Evolutionary conservation across 2,888 invertebrate species (phyloP), one percentile per base, ranked within the genome.

Genomic region (Eudemis profundana): DNA sequence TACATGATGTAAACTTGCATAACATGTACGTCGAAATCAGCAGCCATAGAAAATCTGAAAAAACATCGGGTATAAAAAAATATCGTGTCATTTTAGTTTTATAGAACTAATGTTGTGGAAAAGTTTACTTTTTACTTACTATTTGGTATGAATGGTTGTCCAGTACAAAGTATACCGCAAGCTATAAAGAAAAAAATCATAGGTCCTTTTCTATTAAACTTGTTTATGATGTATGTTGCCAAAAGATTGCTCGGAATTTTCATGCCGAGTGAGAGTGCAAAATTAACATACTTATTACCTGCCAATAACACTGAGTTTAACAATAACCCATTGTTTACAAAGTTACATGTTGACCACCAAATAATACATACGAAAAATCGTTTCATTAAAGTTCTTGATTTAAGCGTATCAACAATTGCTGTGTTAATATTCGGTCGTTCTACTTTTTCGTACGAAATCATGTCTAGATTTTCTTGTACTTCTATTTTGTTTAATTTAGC

Each of bases 261-360:
- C 7, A 94, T 89, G 0, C 93, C 64, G 0, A 93, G 81, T 0
- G 93, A 90, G 14, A 95, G 74, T 4, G 95, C 94, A 74, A 95
- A 97, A 82, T 96, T 97, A 1, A 95, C 74, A 77, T 96, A 96
- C 74, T 95, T 95, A 78, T 96, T 94, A 2, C 96, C 96, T 70
- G 94, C 93, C 36, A 97, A 82, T 0, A 95, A 93, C 0, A 96
- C 95, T 0, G 96, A 94, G 76, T 96, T 96, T 33, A 97, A 90
- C 0, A 95, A 94, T 69, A 97, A 81, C 0, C 97, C 97, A 72
- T 96, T 96, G 77, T 95, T 96, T 0, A 97, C 94, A 69, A 97
- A 94, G 0, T 95, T 95, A 53, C 95, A 95, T 0, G 96, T 95
- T 0, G 94, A 82, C 90, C 89, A 90, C 89, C 90, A 90, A 0